Conservation (phyloP, 2,113 vertebrate species). For the Megaceryle maxima region DNA sequence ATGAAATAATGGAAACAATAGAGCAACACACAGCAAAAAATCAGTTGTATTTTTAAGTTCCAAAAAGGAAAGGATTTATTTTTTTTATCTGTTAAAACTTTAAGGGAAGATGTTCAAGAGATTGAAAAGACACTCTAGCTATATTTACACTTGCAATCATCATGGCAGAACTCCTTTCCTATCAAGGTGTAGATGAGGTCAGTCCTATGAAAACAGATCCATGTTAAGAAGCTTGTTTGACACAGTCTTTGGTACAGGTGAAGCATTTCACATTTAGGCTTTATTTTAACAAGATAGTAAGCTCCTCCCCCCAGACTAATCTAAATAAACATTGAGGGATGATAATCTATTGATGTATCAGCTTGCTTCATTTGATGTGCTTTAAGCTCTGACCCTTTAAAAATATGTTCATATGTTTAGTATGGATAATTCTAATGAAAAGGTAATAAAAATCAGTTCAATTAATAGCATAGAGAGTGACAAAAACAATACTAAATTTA, state of each 20-base stretch:
- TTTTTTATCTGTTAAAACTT: background rate
- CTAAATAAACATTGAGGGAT: background rate
- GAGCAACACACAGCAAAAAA: background rate
- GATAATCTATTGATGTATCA: background rate
- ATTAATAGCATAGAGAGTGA: background rate
- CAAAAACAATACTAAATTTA: background rate
- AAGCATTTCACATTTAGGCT: background rate
- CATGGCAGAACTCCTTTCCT: background rate
- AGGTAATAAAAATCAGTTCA: background rate
- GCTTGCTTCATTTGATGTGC: background rate
- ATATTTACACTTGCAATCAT: background rate
- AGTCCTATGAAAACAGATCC: background rate
- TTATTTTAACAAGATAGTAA: background rate
- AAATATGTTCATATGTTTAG: background rate
- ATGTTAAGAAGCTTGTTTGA: background rate
- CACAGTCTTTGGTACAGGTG: background rate
- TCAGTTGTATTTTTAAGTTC: background rate
- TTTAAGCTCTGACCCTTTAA: background rate
- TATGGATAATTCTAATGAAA: background rate
- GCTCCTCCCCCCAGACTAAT: background rate
- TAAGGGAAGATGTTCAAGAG: background rate
- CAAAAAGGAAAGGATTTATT: background rate
- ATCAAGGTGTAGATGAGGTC: background rate
- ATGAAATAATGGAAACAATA: background rate
- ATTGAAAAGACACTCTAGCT: background rate